Evolutionary conservation across 1,140 invertebrate species (phyloP), one percentile per base, ranked within the genome.

Genomic region (Ceratina calcarata): DNA sequence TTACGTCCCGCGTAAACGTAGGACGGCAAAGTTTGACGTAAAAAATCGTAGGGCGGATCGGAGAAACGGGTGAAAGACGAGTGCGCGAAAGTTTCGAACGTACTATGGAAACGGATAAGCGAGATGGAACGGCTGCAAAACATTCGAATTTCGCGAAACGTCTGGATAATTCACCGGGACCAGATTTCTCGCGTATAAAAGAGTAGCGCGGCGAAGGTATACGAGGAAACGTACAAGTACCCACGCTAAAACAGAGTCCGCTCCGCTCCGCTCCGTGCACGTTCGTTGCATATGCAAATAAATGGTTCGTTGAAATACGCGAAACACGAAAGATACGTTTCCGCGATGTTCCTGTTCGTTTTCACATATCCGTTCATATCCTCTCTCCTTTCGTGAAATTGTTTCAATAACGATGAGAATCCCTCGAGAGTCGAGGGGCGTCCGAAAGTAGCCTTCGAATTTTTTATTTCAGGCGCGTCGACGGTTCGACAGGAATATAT

Each of bases 261-360:
- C 57, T 32, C 4, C 70, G 58, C 24, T 18, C 32, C 0, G 37
- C 3, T 0, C 37, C 2, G 37, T 6, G 37, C 49, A n/a, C 37
- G 32, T 55, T 62, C 51, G 37, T 55, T 64, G 58, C 60, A 57
- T 73, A 73, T 79, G 62, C 53, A 73, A 69, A 76, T 64, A 80
- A 57, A 62, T 57, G 32, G 58, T 49, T 75, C n/a, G 57, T 67
- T 69, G 51, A 62, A 65, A n/a, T n/a, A 66, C 62, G 18, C 61
- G 61, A 66, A 76, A 57, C 45, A 45, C 62, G 60, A 45, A 55
- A n/a, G 18, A 27, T 55, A 24, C 51, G 20, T 22, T 51, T n/a
- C 16, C 27, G 20, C 8, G 27, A 51, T 27, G 49, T 55, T 62
- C 53, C 32, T 49, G 12, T 20, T 51, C 20, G 16, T 55, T 64